These are phyloP conservation scores for Battus philenor DNA, from an alignment of 1,140 invertebrate species.

Conservation along the genomic window DNA sequence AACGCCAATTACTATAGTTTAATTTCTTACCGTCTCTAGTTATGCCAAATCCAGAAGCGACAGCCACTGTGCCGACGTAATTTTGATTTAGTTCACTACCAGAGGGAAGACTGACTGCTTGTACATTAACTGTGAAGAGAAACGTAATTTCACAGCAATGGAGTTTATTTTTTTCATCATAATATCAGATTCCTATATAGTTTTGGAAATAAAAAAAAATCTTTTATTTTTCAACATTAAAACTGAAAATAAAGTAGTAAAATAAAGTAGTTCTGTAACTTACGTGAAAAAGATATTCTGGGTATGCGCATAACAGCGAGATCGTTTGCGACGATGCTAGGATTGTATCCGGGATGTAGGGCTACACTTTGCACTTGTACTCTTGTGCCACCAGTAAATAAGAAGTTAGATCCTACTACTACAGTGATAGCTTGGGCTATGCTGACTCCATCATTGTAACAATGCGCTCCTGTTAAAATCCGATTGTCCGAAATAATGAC, in stretches of 20 bases:
- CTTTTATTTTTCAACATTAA: too few species aligned
- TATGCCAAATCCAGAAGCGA: conserved; percentile 33
- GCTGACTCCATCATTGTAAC: conserved; percentile 28
- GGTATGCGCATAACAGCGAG: conserved; percentile 24
- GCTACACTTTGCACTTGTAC: conserved; percentile 18
- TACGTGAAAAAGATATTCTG: conserved; percentile 24
- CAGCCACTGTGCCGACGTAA: conserved; percentile 21
- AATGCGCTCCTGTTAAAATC: conserved; percentile 33
- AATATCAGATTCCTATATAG: too few species aligned
- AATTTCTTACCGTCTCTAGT: conserved; percentile 30
- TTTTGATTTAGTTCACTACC: conserved; percentile 27
- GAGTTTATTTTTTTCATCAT: too few species aligned
- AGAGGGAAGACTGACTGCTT: conserved; percentile 26
- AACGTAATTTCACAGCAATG: too few species aligned
- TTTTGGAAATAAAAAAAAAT: too few species aligned
- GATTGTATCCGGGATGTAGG: conserved; percentile 29
- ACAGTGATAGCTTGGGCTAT: conserved; percentile 25
- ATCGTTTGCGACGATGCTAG: conserved; percentile 25
- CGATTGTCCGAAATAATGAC: conserved; percentile 26
- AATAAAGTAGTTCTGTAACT: too few species aligned
- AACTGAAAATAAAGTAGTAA: too few species aligned
- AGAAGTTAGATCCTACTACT: conserved; percentile 28
- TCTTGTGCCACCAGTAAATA: conserved; percentile 31
- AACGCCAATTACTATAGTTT: too few species aligned
- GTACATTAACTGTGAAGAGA: conserved; percentile 23